Evolutionary conservation across 2,888 invertebrate genomes (phyloP).

Genomic region (Eupelmus urozonus): DNA sequence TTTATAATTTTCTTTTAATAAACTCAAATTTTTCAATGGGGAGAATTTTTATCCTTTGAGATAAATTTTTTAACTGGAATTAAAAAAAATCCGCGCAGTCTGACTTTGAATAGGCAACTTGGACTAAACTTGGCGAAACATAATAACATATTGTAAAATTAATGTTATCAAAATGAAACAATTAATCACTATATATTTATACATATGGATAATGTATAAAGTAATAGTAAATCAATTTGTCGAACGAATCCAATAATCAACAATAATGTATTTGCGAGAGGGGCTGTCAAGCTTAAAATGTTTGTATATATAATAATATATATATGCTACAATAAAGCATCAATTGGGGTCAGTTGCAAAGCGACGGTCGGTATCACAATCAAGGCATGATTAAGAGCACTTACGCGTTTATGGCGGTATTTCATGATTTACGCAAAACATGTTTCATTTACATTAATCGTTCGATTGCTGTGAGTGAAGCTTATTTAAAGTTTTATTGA

Average conservation of each 20-base stretch:
- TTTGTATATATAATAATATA: slow-evolving; percentile 48
- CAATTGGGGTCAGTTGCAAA: slow-evolving; percentile 66
- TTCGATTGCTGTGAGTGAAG: slow-evolving; percentile 5
- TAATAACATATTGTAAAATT: slow-evolving; percentile 22
- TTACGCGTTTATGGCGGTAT: slow-evolving; percentile 54
- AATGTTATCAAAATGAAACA: slow-evolving; percentile 38
- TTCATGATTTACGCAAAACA: slow-evolving; percentile 1
- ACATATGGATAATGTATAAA: slow-evolving; percentile 51
- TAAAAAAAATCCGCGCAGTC: slow-evolving; percentile 27
- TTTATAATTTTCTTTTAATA: no score
- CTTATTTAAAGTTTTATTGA: slow-evolving; percentile 7
- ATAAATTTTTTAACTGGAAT: no score
- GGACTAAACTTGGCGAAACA: slow-evolving; percentile 41
- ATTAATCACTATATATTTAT: slow-evolving; percentile 52
- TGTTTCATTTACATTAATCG: slow-evolving; percentile 54
- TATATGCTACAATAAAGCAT: slow-evolving; percentile 69
- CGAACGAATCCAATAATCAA: slow-evolving; percentile 47
- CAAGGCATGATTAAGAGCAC: slow-evolving; percentile 64
- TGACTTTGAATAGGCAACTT: slow-evolving; percentile 24
- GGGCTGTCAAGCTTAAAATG: slow-evolving; percentile 64
- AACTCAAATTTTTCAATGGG: background rate
- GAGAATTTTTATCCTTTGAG: no score
- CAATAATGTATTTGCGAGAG: slow-evolving; percentile 54
- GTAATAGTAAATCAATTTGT: slow-evolving; percentile 36
- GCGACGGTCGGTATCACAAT: slow-evolving; percentile 66